Conservation (phyloP, 2,888 invertebrate genomes). For the Cremastinae sp. region DNA sequence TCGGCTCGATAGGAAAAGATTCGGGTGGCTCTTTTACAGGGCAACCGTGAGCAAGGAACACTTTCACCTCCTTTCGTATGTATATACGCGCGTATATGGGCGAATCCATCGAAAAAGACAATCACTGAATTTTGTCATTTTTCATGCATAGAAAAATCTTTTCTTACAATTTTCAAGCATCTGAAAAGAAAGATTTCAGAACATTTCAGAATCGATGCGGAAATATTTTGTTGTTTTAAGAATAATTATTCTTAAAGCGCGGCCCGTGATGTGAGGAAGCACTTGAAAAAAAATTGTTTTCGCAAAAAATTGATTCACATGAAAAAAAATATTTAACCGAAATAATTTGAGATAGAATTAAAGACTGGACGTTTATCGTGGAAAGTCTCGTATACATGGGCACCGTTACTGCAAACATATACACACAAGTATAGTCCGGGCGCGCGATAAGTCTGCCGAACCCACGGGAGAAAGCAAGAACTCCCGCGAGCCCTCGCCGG, state of each 20-base stretch:
- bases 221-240: no score
- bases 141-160: no score
- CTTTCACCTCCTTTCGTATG: constrained; percentile 52
- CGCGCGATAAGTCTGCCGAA: constrained; percentile 52
- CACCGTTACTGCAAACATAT: constrained; percentile 6
- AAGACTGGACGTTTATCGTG: neutral
- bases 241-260: no score
- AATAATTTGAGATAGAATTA: neutral
- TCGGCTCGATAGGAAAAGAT: constrained; percentile 40
- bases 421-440: constrained; percentile 25
- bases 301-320: neutral
- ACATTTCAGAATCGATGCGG: no score
- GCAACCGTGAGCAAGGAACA: constrained; percentile 49
- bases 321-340: neutral
- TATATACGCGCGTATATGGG: constrained; percentile 7
- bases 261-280: no score
- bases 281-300: neutral
- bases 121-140: no score
- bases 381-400: constrained; percentile 3
- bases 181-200: no score
- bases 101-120: neutral
- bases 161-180: no score
- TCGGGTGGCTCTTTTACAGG: constrained; percentile 49
- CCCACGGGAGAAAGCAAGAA: constrained; percentile 60
- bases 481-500: constrained; percentile 41